Percentiles rank a stretch among this genome's conserved stretches.
Conservation (phyloP, 1,140 invertebrate genomes). For the Hirudo medicinalis region DNA sequence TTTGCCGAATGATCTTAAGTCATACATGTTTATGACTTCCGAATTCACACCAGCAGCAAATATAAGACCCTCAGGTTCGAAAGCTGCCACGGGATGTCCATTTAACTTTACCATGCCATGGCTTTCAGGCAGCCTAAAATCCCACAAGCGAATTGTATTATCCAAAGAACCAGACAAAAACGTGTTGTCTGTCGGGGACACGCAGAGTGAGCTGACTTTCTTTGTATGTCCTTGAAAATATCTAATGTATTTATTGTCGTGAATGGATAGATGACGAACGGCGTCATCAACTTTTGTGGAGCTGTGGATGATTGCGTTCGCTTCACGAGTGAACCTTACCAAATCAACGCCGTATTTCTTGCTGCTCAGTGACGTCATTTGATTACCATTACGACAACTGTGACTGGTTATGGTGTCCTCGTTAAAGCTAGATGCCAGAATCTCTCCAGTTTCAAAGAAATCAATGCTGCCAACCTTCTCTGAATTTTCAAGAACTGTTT, state of each 20-base stretch:
- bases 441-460: conserved; percentile 85
- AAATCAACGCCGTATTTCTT: conserved; percentile 99
- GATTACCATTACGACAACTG: conserved; percentile 91
- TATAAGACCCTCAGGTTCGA: conserved; percentile 95
- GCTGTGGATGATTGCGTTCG: conserved; percentile 93
- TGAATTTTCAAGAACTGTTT: conserved; percentile 91
- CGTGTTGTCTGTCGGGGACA: conserved; percentile 93
- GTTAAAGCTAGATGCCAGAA: conserved; percentile 90
- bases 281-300: conserved; percentile 95
- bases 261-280: conserved; percentile 86
- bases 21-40: conserved; percentile 89
- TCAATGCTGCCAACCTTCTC: conserved; percentile 95
- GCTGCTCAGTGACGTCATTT: conserved; percentile 79
- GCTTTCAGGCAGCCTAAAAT: conserved; percentile 87
- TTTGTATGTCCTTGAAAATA: conserved; percentile 80
- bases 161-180: conserved; percentile 94
- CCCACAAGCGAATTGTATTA: conserved; percentile 91
- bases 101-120: conserved; percentile 85
- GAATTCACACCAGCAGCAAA: conserved; percentile 97
- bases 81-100: conserved; percentile 85
- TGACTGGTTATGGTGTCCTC: conserved; percentile 99
- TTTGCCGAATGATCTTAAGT: conserved; percentile 88
- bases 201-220: conserved; percentile 88
- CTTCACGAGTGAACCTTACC: conserved; percentile 94
- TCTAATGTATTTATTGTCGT: conserved; percentile 97